Evolutionary conservation across 2,113 vertebrate species (phyloP), one percentile per base, ranked within the genome.

Genomic region (Otocyon megalotis): DNA sequence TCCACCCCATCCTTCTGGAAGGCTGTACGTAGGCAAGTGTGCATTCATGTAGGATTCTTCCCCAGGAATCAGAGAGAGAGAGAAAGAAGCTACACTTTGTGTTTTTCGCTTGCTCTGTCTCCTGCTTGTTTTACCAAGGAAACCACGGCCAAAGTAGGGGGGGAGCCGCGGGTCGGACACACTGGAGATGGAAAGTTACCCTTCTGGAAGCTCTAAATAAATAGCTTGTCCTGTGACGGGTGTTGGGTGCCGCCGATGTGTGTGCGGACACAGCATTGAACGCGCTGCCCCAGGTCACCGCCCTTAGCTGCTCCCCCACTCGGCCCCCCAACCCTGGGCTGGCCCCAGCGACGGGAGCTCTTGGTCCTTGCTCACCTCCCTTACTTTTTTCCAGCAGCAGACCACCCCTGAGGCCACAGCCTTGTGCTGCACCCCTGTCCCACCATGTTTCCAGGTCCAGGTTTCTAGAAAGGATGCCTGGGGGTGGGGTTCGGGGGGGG

Each of bases 391-490:
- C 3, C 16, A 3, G 69, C 22, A 30, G 28, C 17, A 65, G 54
- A 32, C 14, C 26, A n/a, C 3, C 15, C 11, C 14, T n/a, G 14
- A 48, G 86, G 35, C 9, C 48, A 53, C 7, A 30, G 35, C 30
- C 67, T 62, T 56, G 10, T 35, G 2, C 16, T 32, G 2, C 2
- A 1, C 3, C n/a, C 9, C 4, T 4, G 43, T 1, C 50, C n/a
- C 22, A 3, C 26, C 26, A 22, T 32, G 20, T 84, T 80, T 35
- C 4, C 17, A 43, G 13, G 6, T 84, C 43, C 71, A 28, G n/a
- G 65, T 87, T 88, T 77, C 28, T 69, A 37, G 32, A 26, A 24
- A 13, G 14, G 22, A 35, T 28, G 12, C 12, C 72, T 91, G 11
- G 30, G 43, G 43, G 43, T 43, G 43, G 43, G 43, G 43, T 43